Base-by-base conservation (phyloP, 2,797 vertebrate genomes). In the Mallotus villosus region DNA sequence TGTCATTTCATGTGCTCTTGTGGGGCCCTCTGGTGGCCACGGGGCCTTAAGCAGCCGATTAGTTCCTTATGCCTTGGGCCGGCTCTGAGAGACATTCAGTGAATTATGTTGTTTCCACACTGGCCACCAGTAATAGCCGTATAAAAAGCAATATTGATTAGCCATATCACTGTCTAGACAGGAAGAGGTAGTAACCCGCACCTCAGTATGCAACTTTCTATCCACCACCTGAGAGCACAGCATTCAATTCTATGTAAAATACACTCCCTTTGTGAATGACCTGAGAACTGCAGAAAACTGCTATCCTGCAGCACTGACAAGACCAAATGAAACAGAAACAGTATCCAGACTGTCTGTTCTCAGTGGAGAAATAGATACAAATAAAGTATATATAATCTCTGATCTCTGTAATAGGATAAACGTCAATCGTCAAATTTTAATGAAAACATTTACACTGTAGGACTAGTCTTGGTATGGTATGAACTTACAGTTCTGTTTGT, bases 121-220 rank as follows among this genome's bases (percentile, higher is more conserved):
- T 71, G 64, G 11, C 7, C 49, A 63, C 68, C 64, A 63, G 37
- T 22, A 4, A 70, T 65, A 59, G 67, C 21, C 73, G 53, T 67
- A 68, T 74, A 69, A 78, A 74, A 77, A 60, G 41, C 24, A 51
- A 74, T 78, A 81, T 75, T 82, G 74, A 86, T 73, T 55, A 82
- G 77, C 32, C 71, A 41, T 64, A 60, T 80, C 67, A 77, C 71
- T 65, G 82, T 85, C 80, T 82, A 77, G 83, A 82, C 82, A 68
- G 81, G 55, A 51, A 60, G 68, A 71, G 72, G 73, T 61, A 49
- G 51, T 1, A 32, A 46, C 41, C n/a, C 2, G 12, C 41, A 46
- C 41, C 9, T 46, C 41, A 46, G 12, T 46, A 46, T 46, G 9
- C 41, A 46, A 14, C 41, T 46, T 46, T 12, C 41, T 46, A 46